A percentile compares a stretch with the other conserved stretches of the same genome.
Conservation (phyloP, 2,113 vertebrate genomes). For the Corythaeola cristata region DNA sequence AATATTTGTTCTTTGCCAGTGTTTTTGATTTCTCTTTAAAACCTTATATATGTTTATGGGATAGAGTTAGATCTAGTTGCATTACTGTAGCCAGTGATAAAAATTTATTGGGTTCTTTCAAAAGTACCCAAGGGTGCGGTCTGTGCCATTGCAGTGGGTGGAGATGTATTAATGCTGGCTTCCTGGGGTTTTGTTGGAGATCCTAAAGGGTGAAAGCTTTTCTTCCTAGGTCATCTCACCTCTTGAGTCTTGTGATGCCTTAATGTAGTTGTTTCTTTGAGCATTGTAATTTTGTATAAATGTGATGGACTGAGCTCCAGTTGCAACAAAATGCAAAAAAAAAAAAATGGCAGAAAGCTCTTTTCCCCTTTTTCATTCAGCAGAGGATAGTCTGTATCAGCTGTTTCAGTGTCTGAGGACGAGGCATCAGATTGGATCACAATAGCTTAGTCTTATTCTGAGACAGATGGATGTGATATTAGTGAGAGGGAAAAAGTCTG, state of each 20-base stretch:
- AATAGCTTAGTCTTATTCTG: background rate
- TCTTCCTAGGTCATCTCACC: background rate
- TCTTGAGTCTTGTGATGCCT: background rate
- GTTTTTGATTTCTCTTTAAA: background rate
- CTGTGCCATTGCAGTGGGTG: background rate
- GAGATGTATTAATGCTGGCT: background rate
- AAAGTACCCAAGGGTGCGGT: background rate
- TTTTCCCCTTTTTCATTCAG: background rate
- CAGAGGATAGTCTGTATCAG: background rate
- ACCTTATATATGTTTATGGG: background rate
- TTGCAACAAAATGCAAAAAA: background rate
- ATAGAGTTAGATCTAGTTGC: background rate
- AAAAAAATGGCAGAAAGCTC: background rate
- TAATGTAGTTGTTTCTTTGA: background rate
- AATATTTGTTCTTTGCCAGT: background rate
- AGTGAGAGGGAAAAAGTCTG: background rate
- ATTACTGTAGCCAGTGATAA: background rate
- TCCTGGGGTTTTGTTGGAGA: background rate
- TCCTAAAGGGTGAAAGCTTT: background rate
- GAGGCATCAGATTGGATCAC: background rate
- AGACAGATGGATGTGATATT: background rate
- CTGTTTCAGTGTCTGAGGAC: background rate
- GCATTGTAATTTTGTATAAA: background rate
- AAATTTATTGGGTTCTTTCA: background rate
- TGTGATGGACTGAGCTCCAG: background rate